Base-by-base conservation (phyloP, 2,888 invertebrate species). In the Salticus scenicus region DNA sequence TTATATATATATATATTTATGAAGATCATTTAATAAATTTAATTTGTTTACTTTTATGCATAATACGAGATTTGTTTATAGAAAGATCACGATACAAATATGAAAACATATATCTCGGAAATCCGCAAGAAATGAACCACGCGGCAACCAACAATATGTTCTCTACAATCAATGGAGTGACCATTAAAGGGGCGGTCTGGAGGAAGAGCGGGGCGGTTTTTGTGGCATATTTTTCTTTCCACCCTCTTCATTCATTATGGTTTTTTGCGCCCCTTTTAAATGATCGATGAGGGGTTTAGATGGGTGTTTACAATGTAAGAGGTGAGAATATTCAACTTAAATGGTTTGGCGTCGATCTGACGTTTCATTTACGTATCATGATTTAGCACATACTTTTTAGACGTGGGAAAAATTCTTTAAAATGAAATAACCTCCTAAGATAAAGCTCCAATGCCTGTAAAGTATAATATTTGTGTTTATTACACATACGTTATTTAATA, bases 221-320 rank as follows among this genome's bases (percentile, higher is more conserved):
- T 77, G 83, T 73, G 83, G 83, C 71, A 66, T 64, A 83, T 71
- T 64, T 76, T 76, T 76, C 73, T 57, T 77, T 73, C 77, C 83
- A 27, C 66, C 66, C 76, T 30, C 42, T 73, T 51, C 41, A 63
- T 76, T 67, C 67, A 37, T 66, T 76, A 69, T 71, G 57, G 31
- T 75, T 70, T 70, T 74, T 67, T 66, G 1, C 24, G 4, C 57
- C 75, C 75, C 31, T 42, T 64, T 42, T 30, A 63, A 1, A 41
- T 78, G 83, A 84, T 84, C 67, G 83, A 84, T 84, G 83, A 73
- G 47, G 47, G 37, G 17, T 57, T 77, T 66, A 67, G 42, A 77
- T 67, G 83, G 83, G 83, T 77, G 83, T 84, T 84, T 84, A 73
- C 73, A 27, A 51, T 7, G n/a, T n/a, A 27, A 5, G 63, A 72